phyloP scores from a whole-genome alignment of 2,888 invertebrate species.

The Philhelius pedissequus region DNA sequence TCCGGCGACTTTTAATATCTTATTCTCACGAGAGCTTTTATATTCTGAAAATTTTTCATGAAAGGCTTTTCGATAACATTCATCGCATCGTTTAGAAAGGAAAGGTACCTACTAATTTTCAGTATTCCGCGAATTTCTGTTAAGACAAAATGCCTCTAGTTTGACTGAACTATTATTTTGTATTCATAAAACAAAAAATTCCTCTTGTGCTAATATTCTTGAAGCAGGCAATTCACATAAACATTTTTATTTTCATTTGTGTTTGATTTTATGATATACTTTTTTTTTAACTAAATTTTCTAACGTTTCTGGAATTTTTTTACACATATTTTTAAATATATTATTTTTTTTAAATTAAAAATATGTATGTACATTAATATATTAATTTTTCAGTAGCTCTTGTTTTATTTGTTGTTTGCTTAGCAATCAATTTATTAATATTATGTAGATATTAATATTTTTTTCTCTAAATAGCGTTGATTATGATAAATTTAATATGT shows the following conservation, averaged over 20 bases:
- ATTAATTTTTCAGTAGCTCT: conserved; percentile 60
- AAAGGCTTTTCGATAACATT: too few species aligned
- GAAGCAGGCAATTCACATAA: conserved; percentile 64
- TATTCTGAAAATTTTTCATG: too few species aligned
- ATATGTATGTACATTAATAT: conserved; percentile 69
- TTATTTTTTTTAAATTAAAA: conserved; percentile 64
- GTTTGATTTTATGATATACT: conserved; percentile 35
- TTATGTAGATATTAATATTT: conserved; percentile 20
- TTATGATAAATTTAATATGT: conserved; percentile 63
- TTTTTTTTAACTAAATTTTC: conserved; percentile 35
- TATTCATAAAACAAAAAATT: not conserved
- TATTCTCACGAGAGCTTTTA: too few species aligned
- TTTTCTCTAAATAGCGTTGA: conserved; percentile 51
- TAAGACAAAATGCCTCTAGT: too few species aligned
- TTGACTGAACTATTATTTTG: not conserved
- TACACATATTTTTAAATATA: conserved; percentile 58
- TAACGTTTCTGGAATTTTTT: conserved; percentile 42
- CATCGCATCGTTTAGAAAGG: too few species aligned
- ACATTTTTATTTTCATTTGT: not conserved
- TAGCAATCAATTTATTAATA: conserved; percentile 56
- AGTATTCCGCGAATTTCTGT: too few species aligned
- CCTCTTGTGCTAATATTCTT: conserved; percentile 69
- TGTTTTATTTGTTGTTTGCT: conserved; percentile 55
- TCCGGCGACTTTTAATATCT: too few species aligned
- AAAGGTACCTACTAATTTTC: too few species aligned